These are phyloP conservation scores for Erpobdella octoculata DNA, from an alignment of 2,888 invertebrate genomes.

Conservation along the genomic window DNA sequence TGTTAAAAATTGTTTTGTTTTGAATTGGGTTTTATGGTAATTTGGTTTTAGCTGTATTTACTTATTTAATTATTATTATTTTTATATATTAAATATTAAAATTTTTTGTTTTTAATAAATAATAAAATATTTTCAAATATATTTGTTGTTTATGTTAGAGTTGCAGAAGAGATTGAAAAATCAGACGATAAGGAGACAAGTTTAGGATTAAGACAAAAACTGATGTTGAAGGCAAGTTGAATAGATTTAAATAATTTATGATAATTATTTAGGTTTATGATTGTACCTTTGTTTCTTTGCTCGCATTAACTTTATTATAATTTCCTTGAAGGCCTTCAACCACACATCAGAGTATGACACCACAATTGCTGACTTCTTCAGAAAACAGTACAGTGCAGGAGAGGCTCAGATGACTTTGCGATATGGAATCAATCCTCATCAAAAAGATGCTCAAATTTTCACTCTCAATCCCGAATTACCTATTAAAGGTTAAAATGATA, in stretches of 20 bases:
- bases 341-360: conserved; percentile 90
- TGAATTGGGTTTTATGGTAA: no score
- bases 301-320: not conserved
- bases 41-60: not conserved
- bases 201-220: conserved; percentile 62
- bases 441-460: conserved; percentile 86
- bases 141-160: no score
- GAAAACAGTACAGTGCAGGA: conserved; percentile 70
- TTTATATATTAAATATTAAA: not conserved
- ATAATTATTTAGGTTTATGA: not conserved
- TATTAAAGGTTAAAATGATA: conserved; percentile 57
- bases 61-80: not conserved
- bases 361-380: conserved; percentile 81
- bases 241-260: not conserved
- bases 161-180: conserved; percentile 25
- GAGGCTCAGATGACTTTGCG: conserved; percentile 73
- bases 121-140: no score
- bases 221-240: conserved; percentile 52
- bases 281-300: not conserved
- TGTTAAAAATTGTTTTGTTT: no score
- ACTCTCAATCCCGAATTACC: conserved; percentile 73
- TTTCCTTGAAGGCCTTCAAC: conserved; percentile 73
- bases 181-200: conserved; percentile 61
- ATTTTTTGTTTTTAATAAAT: not conserved
- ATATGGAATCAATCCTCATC: conserved; percentile 96